Evolutionary conservation across 1,140 invertebrate species (phyloP), one percentile per base, ranked within the genome.

Genomic region (Megalopta genalis): DNA sequence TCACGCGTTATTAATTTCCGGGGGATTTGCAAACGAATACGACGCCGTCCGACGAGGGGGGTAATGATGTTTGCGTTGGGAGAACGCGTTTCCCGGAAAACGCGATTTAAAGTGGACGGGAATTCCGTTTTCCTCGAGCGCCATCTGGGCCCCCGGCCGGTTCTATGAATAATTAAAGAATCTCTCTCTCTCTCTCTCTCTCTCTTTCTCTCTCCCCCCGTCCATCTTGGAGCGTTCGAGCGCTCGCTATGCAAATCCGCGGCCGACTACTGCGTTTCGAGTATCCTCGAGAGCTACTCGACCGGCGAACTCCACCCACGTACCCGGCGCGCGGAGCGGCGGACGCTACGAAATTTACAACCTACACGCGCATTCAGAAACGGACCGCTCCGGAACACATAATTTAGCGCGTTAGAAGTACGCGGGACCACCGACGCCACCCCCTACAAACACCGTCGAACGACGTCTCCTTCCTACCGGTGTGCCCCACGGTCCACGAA

Each of bases 81-180:
- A 25, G 57, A n/a, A 59, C n/a, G n/a, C 8, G 42, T 59, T 59
- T 59, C 57, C 23, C 57, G 57, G 57, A 12, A n/a, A 25, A 59
- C n/a, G 23, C 68, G 63, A 77, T 77, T 70, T 62, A 70, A n/a
- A 52, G 46, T 10, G n/a, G 42, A 65, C 27, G 60, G 25, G 23
- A 49, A 49, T 62, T 57, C 64, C 16, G 25, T 54, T 57, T 49
- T 42, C n/a, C 18, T 25, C 32, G 67, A 18, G 59, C 9, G 16
- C 2, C 27, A 2, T 0, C 32, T 10, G 25, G 18, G n/a, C 2
- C 37, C 65, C 49, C 54, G 25, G 39, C 66, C 16, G 14, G 60
- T 6, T 46, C 49, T 78, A 71, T 59, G 76, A 78, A 78, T 78
- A 78, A 78, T 78, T 78, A 72, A 78, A 78, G 68, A 64, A 78